Evolutionary conservation across 2,113 vertebrate genomes (phyloP).

Genomic region (Chlamydotis undulata): DNA sequence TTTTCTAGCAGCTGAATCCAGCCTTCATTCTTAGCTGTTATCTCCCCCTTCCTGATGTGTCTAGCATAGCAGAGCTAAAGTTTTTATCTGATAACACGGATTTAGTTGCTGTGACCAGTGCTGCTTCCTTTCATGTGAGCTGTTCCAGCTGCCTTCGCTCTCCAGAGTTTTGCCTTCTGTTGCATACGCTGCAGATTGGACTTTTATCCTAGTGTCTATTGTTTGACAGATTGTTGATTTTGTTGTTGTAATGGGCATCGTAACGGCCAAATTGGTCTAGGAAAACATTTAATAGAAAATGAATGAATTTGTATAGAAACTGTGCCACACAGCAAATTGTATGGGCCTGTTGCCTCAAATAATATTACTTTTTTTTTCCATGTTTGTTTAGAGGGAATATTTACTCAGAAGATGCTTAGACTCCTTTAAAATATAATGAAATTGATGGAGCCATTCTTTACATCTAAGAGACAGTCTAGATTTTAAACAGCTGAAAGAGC

Average conservation of each 20-base stretch:
- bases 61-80: neutral
- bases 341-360: neutral
- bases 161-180: slow-evolving; percentile 7
- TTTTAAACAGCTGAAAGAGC: neutral
- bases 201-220: neutral
- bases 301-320: neutral
- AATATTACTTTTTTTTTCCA: neutral
- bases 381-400: neutral
- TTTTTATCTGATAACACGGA: neutral
- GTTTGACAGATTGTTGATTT: neutral
- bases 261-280: neutral
- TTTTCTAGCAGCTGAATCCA: neutral
- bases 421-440: neutral
- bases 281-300: slow-evolving; percentile 4
- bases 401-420: neutral
- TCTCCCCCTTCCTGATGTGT: neutral
- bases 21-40: neutral
- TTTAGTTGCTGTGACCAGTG: neutral
- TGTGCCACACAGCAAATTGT: neutral
- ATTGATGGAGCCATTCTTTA: neutral
- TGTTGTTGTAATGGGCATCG: neutral
- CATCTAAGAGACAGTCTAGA: neutral
- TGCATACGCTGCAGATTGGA: neutral
- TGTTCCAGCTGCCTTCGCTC: neutral
- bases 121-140: neutral